These are phyloP conservation scores for Natator depressus DNA, from an alignment of 2,113 vertebrate genomes.

Conservation along the genomic window DNA sequence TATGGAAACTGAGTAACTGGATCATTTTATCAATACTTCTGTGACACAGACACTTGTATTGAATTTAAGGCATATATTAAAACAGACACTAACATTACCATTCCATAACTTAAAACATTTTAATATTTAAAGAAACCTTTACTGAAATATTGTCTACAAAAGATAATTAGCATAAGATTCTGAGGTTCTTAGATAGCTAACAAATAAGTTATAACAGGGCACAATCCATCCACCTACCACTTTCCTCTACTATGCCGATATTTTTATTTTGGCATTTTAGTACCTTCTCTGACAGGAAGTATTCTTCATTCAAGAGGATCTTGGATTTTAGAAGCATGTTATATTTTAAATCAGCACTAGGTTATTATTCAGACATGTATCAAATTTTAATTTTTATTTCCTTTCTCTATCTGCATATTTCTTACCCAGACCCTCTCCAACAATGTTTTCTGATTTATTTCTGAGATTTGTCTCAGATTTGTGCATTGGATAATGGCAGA, in stretches of 20 bases:
- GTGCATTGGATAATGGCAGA: background rate
- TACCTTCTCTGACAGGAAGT: background rate
- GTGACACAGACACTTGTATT: background rate
- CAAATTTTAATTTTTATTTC: rapidly evolving
- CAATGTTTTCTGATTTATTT: background rate
- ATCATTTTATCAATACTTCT: background rate
- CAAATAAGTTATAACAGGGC: background rate
- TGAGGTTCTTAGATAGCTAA: background rate
- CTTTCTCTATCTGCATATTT: background rate
- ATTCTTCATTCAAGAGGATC: background rate
- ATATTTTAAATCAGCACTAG: background rate
- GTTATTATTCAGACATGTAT: background rate
- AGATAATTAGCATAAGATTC: background rate
- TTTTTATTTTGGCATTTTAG: background rate
- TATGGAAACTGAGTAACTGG: background rate
- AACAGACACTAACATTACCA: rapidly evolving
- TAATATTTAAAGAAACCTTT: rapidly evolving
- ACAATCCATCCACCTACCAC: background rate
- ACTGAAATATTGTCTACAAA: rapidly evolving
- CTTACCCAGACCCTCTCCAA: background rate
- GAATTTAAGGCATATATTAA: rapidly evolving
- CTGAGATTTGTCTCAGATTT: background rate
- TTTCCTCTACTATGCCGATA: background rate
- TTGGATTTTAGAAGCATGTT: background rate
- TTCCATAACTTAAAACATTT: background rate